Percentiles rank a stretch among this genome's conserved stretches.
phyloP scores from a whole-genome alignment of 2,888 invertebrate species.

The Noctua fimbriata region DNA sequence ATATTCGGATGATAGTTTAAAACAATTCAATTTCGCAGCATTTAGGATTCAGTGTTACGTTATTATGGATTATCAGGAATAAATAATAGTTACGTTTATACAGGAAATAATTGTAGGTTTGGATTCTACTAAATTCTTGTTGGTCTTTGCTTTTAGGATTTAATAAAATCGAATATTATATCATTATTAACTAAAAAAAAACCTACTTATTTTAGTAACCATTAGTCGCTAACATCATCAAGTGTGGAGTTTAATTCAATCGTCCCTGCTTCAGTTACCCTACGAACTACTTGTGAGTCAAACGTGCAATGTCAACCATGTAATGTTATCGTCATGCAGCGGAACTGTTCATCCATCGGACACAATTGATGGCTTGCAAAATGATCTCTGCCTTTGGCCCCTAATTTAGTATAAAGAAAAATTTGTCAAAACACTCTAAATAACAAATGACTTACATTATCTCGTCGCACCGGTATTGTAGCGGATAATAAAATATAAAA shows the following conservation, averaged over 20 bases:
- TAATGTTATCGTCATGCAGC: conserved; percentile 85
- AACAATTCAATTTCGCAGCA: conserved; percentile 85
- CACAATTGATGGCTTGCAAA: conserved; percentile 82
- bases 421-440: conserved; percentile 82
- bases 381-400: conserved; percentile 77
- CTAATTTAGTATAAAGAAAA: conserved; percentile 79
- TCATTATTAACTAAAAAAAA: conserved; percentile 41
- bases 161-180: conserved; percentile 54
- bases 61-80: conserved; percentile 51
- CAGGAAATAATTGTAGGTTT: conserved; percentile 52
- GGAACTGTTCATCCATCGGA: conserved; percentile 83
- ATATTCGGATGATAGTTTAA: conserved; percentile 66
- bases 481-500: conserved; percentile 83
- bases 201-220: conserved; percentile 50
- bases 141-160: conserved; percentile 53
- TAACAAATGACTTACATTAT: conserved; percentile 88
- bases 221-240: conserved; percentile 50
- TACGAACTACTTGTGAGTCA: conserved; percentile 80
- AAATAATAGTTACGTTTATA: conserved; percentile 50
- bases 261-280: conserved; percentile 61
- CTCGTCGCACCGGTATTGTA: conserved; percentile 87
- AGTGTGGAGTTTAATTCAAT: conserved; percentile 38
- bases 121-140: conserved; percentile 56
- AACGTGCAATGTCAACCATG: conserved; percentile 80
- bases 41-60: conserved; percentile 56